A percentile compares a stretch with the other conserved stretches of the same genome.
phyloP scores from a whole-genome alignment of 2,888 invertebrate species.

The Tiliacea aurago region DNA sequence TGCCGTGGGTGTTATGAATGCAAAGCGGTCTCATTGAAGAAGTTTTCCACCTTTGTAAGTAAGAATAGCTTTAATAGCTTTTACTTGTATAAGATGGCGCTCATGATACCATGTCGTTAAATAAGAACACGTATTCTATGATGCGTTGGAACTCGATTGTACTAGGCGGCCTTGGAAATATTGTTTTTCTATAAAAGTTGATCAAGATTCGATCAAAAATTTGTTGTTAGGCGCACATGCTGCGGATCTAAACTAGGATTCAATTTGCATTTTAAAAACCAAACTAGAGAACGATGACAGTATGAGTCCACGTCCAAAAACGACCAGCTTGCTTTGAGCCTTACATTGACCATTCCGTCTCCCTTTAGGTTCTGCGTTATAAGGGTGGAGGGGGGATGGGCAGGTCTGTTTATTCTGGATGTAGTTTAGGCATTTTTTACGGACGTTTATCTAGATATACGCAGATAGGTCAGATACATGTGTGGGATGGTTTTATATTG shows the following conservation, averaged over 20 bases:
- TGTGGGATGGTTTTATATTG: constrained; percentile 53
- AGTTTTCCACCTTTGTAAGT: constrained; percentile 43
- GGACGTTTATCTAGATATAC: constrained; percentile 69
- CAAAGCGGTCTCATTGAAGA: constrained; percentile 42
- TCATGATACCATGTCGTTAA: neutral
- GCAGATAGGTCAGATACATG: constrained; percentile 51
- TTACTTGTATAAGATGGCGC: constrained; percentile 17
- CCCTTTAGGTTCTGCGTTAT: constrained; percentile 17
- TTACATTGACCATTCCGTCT: constrained; percentile 27
- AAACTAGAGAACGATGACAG: constrained; percentile 61
- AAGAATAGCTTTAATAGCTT: constrained; percentile 32
- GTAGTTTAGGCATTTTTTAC: constrained; percentile 62
- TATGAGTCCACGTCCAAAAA: constrained; percentile 47
- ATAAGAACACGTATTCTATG: constrained; percentile 28
- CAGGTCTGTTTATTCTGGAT: constrained; percentile 55
- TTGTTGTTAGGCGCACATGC: constrained; percentile 50
- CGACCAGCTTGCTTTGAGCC: constrained; percentile 43
- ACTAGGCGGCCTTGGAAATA: neutral
- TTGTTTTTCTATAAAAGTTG: constrained; percentile 20
- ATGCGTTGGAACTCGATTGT: constrained; percentile 2
- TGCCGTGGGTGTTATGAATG: constrained; percentile 46
- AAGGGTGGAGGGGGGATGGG: constrained; percentile 1
- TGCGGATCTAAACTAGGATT: constrained; percentile 65
- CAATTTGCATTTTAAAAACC: constrained; percentile 75
- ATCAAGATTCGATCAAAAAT: constrained; percentile 42